Percentiles rank a stretch among this genome's conserved stretches.
Conservation (phyloP, 2,797 vertebrate species). For the Platalea minor region DNA sequence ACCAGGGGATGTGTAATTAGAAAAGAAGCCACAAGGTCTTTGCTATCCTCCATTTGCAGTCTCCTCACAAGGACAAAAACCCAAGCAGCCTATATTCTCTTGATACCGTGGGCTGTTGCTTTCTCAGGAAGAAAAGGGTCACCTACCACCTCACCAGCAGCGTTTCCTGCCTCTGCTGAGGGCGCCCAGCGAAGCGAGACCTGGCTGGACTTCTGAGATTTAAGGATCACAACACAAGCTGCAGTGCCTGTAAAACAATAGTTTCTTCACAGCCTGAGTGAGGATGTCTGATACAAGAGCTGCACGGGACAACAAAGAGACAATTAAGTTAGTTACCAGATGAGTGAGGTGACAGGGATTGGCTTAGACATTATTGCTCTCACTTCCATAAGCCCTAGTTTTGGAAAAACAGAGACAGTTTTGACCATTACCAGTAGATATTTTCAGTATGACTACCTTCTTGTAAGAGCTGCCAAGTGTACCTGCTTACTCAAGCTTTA, state of each 20-base stretch:
- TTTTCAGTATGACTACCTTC: background rate
- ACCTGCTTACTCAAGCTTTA: slow-evolving; percentile 14
- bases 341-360: background rate
- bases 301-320: background rate
- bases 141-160: background rate
- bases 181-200: background rate
- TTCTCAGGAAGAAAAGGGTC: slow-evolving; percentile 42
- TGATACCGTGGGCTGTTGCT: background rate
- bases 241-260: slow-evolving; percentile 6
- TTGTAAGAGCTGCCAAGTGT: background rate
- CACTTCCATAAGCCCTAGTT: background rate
- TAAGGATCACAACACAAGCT: slow-evolving; percentile 26
- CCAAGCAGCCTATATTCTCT: background rate
- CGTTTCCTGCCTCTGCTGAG: slow-evolving; percentile 35
- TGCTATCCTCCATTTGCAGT: background rate
- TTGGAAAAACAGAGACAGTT: background rate
- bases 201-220: slow-evolving; percentile 34
- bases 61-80: slow-evolving; percentile 1
- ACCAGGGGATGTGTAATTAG: background rate
- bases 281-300: background rate
- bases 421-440: background rate
- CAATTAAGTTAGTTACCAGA: background rate
- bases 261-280: background rate
- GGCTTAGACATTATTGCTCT: background rate
- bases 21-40: background rate